phyloP scores from a whole-genome alignment of 1,140 invertebrate genomes.

The Drosophila nannoptera region DNA sequence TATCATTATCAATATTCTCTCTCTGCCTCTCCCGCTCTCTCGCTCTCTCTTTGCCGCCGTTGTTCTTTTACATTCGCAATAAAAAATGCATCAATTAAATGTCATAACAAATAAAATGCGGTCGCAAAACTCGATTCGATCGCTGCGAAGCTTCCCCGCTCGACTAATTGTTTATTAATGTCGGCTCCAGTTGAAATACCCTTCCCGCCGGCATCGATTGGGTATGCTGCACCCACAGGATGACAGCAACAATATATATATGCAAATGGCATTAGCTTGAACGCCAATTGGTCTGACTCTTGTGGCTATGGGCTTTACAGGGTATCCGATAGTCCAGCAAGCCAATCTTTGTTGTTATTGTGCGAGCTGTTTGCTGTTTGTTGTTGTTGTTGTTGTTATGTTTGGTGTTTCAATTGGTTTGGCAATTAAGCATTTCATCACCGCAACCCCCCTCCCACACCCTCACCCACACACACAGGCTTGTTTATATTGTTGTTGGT shows the following conservation, averaged over 20 bases:
- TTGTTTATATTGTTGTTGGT: slow-evolving; percentile 27
- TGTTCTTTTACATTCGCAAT: slow-evolving; percentile 24
- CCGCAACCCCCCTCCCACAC: too few species aligned
- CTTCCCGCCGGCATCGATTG: background rate
- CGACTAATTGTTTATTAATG: slow-evolving; percentile 37
- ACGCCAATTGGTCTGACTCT: too few species aligned
- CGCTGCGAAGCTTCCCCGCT: slow-evolving; percentile 10
- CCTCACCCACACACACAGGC: slow-evolving; percentile 28
- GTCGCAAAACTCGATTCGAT: slow-evolving; percentile 25
- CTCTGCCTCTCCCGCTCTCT: slow-evolving; percentile 8
- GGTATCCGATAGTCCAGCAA: background rate
- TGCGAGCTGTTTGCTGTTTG: slow-evolving; percentile 5
- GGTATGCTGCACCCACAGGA: background rate
- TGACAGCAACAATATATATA: background rate
- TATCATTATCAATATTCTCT: slow-evolving; percentile 27
- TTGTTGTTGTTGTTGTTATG: slow-evolving; percentile 26
- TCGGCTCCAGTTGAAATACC: slow-evolving; percentile 21
- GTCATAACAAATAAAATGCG: slow-evolving; percentile 64
- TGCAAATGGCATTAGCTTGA: background rate
- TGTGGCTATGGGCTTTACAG: too few species aligned
- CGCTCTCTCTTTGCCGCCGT: slow-evolving; percentile 11
- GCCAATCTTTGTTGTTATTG: background rate
- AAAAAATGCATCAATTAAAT: slow-evolving; percentile 66
- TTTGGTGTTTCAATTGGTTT: slow-evolving; percentile 53
- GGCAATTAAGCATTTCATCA: slow-evolving; percentile 65